Base-by-base conservation (phyloP, 2,113 vertebrate species). In the Callospermophilus lateralis region DNA sequence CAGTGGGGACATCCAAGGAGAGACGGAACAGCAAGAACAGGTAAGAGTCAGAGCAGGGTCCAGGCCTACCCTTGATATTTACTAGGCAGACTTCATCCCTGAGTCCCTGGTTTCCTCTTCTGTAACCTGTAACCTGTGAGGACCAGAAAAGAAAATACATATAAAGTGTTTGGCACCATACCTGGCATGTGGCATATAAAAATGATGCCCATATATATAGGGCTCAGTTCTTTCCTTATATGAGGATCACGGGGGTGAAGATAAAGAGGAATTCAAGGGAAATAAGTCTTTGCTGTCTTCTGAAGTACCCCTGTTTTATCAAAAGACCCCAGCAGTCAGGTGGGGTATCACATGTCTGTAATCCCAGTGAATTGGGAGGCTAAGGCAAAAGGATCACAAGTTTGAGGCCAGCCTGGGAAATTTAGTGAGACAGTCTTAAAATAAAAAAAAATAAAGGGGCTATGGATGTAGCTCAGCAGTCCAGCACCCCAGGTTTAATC, bases 271-370 rank as follows among this genome's bases (percentile, higher is more conserved):
- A 89, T 91, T 91, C 55, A 16, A 30, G 55, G 55, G 15, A 79
- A 65, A 1, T 42, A 9, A 20, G 20, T 53, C 65, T 73, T 45
- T 53, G 74, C 28, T 76, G 15, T 87, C 78, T 85, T 37, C 28
- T 83, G 80, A 93, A 94, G 42, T 76, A 24, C n/a, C 24, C n/a
- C 6, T 81, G 81, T 93, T 63, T 55, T 76, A 65, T 65, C 84
- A 53, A 89, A 89, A 94, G 83, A 78, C 30, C 26, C 51, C 78
- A 87, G 79, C 11, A 65, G 55, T 63, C 26, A 28, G 61, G 61
- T 10, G 3, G 10, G 61, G 22, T 63, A 8, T 24, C 9, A 63
- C 61, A 10, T 11, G 26, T 26, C 61, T 63, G 24, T 63, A 63
- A 26, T 63, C 9, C 61, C 61, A 63, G 24, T 63, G 9, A 63